Evolutionary conservation across 2,888 invertebrate species (phyloP).

Genomic region (Salpingus planirostris): DNA sequence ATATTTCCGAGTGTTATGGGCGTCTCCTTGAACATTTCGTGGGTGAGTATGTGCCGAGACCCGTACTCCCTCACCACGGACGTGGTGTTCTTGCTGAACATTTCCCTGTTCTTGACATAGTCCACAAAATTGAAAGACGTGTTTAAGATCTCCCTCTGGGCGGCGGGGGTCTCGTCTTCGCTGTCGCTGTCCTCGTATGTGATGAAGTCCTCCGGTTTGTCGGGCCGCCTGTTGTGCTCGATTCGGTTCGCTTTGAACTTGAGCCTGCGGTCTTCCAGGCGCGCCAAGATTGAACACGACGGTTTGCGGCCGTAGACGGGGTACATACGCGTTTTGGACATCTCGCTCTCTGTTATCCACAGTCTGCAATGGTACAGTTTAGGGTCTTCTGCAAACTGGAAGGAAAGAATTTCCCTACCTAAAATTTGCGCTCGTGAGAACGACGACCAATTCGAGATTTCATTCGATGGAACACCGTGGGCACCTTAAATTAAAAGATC

Average conservation of each 20-base stretch:
- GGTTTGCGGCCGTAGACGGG: conserved; percentile 67
- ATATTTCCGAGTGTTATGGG: conserved; percentile 74
- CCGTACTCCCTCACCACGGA: conserved; percentile 71
- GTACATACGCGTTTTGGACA: conserved; percentile 65
- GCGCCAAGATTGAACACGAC: conserved; percentile 62
- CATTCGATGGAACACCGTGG: no score
- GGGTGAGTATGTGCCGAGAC: conserved; percentile 79
- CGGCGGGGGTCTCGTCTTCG: conserved; percentile 68
- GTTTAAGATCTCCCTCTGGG: conserved; percentile 62
- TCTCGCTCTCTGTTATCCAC: conserved; percentile 31
- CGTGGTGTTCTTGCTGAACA: conserved; percentile 59
- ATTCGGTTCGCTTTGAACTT: conserved; percentile 56
- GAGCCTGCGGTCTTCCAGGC: conserved; percentile 65
- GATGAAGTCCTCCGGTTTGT: conserved; percentile 85
- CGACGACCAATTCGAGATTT: no score
- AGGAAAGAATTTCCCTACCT: no score
- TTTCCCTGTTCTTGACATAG: conserved; percentile 71
- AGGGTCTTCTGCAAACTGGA: no score
- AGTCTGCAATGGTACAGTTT: no score
- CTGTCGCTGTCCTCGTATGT: conserved; percentile 83
- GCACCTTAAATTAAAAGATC: no score
- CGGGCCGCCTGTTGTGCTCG: conserved; percentile 71
- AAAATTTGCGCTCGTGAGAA: no score
- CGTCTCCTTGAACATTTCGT: conserved; percentile 81
- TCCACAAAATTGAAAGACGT: conserved; percentile 83